Conservation (phyloP, 2,113 vertebrate species). For the Atrichornis clamosus region DNA sequence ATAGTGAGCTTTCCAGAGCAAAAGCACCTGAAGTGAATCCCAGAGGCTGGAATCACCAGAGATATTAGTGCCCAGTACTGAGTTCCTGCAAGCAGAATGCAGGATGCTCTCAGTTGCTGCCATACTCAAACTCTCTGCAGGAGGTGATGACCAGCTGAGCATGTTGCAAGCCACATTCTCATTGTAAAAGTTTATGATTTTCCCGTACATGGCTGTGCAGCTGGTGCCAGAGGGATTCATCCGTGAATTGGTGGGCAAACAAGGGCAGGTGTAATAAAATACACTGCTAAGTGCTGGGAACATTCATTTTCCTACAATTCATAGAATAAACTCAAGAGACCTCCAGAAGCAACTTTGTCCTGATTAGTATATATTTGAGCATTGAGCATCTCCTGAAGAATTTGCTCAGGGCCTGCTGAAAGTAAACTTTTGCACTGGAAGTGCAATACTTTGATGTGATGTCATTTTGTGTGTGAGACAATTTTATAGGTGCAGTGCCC, state of each 20-base stretch:
- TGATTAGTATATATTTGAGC: neutral
- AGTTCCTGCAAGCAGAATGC: neutral
- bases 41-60: neutral
- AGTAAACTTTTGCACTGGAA: neutral
- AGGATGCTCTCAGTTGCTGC: neutral
- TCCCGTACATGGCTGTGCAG: neutral
- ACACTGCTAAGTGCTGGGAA: neutral
- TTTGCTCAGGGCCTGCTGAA: neutral
- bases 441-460: neutral
- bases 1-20: neutral
- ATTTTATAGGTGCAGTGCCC: neutral
- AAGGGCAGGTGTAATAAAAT: neutral
- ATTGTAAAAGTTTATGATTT: neutral
- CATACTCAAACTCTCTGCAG: neutral
- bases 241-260: neutral
- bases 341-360: neutral
- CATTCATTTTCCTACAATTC: neutral
- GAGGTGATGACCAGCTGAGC: neutral
- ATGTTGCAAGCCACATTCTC: neutral
- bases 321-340: neutral
- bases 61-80: neutral
- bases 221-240: fast-evolving
- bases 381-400: neutral
- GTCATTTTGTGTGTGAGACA: neutral
- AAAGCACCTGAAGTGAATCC: neutral